Conservation (phyloP, 2,113 vertebrate genomes). For the Mus musculus region DNA sequence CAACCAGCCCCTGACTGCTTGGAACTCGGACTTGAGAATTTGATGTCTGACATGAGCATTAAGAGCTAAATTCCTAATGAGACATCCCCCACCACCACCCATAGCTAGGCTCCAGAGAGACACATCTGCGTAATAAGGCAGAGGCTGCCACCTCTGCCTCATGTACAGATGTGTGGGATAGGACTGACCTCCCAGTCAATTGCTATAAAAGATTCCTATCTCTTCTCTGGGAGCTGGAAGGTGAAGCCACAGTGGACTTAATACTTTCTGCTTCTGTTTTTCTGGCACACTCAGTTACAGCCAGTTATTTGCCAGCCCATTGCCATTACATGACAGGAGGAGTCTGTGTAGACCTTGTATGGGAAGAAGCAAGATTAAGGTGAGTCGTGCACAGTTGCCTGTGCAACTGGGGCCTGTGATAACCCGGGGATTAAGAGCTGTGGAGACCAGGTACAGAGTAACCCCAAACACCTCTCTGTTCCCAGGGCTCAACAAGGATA, state of each 20-base stretch:
- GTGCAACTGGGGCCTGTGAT: too few relatives aligned
- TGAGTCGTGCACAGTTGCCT: too few relatives aligned
- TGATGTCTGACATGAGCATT: not conserved
- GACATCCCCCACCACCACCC: not conserved
- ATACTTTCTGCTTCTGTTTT: not conserved
- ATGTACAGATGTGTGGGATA: not conserved
- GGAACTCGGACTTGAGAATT: not conserved
- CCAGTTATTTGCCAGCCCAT: not conserved
- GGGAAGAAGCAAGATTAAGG: not conserved
- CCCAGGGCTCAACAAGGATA: rapidly evolving
- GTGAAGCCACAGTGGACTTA: not conserved
- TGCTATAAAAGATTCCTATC: not conserved
- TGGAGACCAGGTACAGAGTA: too few relatives aligned
- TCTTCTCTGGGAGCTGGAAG: not conserved
- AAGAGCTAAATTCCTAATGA: not conserved
- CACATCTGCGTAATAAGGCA: not conserved
- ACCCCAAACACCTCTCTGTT: too few relatives aligned
- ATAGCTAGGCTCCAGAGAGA: not conserved
- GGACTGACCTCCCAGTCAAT: not conserved
- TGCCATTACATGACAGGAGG: not conserved
- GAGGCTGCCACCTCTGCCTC: not conserved
- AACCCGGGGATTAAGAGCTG: too few relatives aligned
- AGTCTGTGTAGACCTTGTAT: not conserved
- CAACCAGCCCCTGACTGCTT: not conserved
- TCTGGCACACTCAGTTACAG: not conserved